Conservation (phyloP, 2,888 invertebrate genomes). For the Parnassius mnemosyne region DNA sequence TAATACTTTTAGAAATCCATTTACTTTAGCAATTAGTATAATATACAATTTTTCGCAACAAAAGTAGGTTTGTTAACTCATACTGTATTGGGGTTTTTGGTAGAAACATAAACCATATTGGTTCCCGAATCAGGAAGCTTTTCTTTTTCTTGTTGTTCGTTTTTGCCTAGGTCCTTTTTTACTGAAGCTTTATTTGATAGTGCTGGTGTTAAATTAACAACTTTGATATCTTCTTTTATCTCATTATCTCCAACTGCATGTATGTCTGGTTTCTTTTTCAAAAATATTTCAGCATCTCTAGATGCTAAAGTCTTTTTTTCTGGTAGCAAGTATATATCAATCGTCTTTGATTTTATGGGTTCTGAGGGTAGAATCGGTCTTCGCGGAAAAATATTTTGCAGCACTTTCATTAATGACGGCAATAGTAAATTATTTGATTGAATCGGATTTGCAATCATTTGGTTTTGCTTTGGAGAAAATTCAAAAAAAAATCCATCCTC, state of each 20-base stretch:
- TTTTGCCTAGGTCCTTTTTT: constrained; percentile 53
- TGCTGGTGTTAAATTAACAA: constrained; percentile 31
- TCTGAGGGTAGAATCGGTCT: constrained; percentile 35
- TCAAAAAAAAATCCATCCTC: constrained; percentile 59
- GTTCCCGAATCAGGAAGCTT: constrained; percentile 30
- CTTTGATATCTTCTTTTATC: constrained; percentile 44
- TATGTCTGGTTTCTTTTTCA: constrained; percentile 42
- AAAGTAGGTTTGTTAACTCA: constrained; percentile 5
- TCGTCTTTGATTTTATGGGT: constrained; percentile 46
- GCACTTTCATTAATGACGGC: constrained; percentile 40
- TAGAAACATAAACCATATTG: constrained; percentile 25
- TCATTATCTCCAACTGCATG: constrained; percentile 58
- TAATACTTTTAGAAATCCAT: too few species aligned
- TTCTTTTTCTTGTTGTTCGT: constrained; percentile 35
- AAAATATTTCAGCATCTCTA: constrained; percentile 12
- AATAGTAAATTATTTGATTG: constrained; percentile 33
- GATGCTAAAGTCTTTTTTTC: constrained; percentile 47
- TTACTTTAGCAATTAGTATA: too few species aligned
- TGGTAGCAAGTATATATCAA: constrained; percentile 64
- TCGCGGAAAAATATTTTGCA: constrained; percentile 43
- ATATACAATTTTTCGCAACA: too few species aligned
- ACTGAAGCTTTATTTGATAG: constrained; percentile 37
- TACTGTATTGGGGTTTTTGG: constrained; percentile 14
- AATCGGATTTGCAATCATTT: constrained; percentile 25
- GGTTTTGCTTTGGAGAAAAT: constrained; percentile 43